Evolutionary conservation across 2,888 invertebrate genomes (phyloP).

Genomic region (Periphyllus acericola): DNA sequence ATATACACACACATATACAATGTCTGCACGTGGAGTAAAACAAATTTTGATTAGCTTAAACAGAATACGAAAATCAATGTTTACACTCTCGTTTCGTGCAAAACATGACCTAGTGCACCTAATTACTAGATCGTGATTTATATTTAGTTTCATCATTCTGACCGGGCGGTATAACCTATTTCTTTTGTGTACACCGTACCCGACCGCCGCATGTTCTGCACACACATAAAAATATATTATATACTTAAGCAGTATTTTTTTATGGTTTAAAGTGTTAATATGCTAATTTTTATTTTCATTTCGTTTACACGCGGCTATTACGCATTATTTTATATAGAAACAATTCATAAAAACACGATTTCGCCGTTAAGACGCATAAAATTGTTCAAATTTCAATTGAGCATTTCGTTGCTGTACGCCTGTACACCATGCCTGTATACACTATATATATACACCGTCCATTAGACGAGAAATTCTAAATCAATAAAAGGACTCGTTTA

Average conservation of each 20-base stretch:
- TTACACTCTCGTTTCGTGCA: slow-evolving; percentile 58
- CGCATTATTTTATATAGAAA: not conserved
- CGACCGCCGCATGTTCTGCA: not conserved
- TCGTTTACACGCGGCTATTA: not conserved
- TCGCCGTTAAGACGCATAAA: not conserved
- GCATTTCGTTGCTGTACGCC: not conserved
- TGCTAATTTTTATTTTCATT: not conserved
- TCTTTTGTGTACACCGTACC: slow-evolving; percentile 23
- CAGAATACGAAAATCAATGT: slow-evolving; percentile 41
- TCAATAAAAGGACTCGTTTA: not conserved
- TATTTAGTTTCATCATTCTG: slow-evolving; percentile 45
- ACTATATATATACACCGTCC: too few species aligned
- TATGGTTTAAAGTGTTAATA: not conserved
- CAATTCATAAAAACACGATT: not conserved
- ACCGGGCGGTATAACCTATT: slow-evolving; percentile 42
- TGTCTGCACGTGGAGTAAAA: not conserved
- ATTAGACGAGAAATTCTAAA: not conserved
- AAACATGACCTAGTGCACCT: slow-evolving; percentile 56
- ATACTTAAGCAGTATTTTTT: not conserved
- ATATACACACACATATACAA: not conserved
- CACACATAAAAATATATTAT: not conserved
- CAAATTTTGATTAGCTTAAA: not conserved
- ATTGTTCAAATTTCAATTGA: not conserved
- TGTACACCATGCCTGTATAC: not conserved
- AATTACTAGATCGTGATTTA: slow-evolving; percentile 58